These are phyloP conservation scores for Drosophila lacicola DNA, from an alignment of 2,888 invertebrate genomes.

Conservation along the genomic window DNA sequence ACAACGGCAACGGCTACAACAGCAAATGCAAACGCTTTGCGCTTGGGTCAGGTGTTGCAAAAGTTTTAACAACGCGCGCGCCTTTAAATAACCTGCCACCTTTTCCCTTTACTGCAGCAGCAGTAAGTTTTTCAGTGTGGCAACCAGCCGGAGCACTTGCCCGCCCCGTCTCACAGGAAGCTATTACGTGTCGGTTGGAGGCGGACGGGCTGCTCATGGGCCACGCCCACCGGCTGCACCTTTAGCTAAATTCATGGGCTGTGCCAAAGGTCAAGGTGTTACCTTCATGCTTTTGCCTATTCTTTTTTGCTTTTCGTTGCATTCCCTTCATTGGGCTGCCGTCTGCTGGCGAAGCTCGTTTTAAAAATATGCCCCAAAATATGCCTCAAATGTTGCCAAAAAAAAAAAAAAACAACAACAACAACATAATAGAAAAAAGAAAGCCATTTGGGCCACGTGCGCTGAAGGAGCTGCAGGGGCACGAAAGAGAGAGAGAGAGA, in stretches of 20 bases:
- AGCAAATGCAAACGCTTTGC: neutral
- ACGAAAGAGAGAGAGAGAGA: neutral
- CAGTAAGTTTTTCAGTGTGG: neutral
- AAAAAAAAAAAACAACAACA: conserved; percentile 10
- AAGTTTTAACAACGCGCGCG: conserved; percentile 40
- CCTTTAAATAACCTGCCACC: conserved; percentile 51
- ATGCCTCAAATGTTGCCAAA: conserved; percentile 48
- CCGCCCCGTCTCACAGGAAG: conserved; percentile 30
- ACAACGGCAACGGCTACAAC: conserved; percentile 4
- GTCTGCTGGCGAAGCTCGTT: conserved; percentile 36
- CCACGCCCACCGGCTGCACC: conserved; percentile 49
- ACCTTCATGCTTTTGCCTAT: conserved; percentile 10
- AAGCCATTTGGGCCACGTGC: conserved; percentile 53
- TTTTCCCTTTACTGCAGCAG: neutral
- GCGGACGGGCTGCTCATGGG: conserved; percentile 29
- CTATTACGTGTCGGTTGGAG: conserved; percentile 49
- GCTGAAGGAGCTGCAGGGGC: conserved; percentile 2
- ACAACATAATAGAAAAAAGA: no score
- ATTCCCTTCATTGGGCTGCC: conserved; percentile 28
- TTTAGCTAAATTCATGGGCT: conserved; percentile 46
- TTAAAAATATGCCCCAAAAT: conserved; percentile 60
- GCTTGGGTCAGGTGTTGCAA: conserved; percentile 49
- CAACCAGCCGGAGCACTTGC: conserved; percentile 12
- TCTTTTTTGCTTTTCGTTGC: conserved; percentile 9
- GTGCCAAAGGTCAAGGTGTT: conserved; percentile 64